Evolutionary conservation across 2,797 vertebrate species (phyloP).

Genomic region (Pseudochromis fuscus): DNA sequence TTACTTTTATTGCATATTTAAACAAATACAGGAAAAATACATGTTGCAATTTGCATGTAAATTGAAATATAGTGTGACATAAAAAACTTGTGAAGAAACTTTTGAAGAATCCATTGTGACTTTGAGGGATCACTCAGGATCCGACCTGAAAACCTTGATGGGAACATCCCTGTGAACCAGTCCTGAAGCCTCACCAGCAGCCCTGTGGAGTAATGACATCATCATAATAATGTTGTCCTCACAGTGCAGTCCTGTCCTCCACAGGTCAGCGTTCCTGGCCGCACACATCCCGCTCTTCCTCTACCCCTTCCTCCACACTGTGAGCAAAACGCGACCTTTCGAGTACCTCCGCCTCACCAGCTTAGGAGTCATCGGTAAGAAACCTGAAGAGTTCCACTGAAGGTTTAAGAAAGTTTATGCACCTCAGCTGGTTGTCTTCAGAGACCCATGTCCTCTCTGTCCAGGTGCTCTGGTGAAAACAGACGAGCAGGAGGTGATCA

Average conservation of each 20-base stretch:
- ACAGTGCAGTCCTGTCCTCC: conserved; percentile 12
- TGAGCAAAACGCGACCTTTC: conserved; percentile 95
- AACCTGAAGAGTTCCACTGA: too few relatives aligned
- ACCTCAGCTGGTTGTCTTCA: too few relatives aligned
- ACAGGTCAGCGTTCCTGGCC: conserved; percentile 86
- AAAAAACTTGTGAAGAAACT: too few relatives aligned
- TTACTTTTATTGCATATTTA: too few relatives aligned
- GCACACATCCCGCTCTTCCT: conserved; percentile 85
- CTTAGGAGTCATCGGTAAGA: conserved; percentile 92
- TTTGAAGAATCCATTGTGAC: too few relatives aligned
- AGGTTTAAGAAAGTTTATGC: too few relatives aligned
- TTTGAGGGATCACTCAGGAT: not conserved
- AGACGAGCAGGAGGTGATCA: conserved; percentile 96
- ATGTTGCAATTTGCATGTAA: too few relatives aligned
- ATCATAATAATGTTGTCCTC: too few relatives aligned
- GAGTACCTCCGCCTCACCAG: conserved; percentile 96
- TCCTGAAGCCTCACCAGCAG: not conserved
- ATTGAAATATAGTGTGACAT: too few relatives aligned
- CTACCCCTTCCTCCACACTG: conserved; percentile 95
- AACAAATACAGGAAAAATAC: too few relatives aligned
- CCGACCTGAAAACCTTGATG: not conserved
- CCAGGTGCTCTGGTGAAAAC: conserved; percentile 95
- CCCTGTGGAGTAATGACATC: not conserved
- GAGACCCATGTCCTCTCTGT: not conserved
- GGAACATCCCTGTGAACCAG: not conserved